Base-by-base conservation (phyloP, 1,140 invertebrate genomes). In the Drosophila bifasciata region DNA sequence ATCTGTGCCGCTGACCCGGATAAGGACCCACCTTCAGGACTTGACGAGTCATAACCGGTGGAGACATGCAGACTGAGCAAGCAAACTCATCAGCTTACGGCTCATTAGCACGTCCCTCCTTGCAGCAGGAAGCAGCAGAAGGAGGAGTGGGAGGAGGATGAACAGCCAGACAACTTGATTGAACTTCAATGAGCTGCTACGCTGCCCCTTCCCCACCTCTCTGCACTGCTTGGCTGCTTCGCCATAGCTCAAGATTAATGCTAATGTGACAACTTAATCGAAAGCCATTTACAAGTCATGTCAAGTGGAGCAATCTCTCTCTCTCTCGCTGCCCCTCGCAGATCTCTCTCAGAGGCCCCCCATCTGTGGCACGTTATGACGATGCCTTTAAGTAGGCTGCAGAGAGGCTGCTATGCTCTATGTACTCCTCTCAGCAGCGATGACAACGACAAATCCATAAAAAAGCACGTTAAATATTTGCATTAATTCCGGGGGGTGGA, bases 261-360 rank as follows among this genome's bases (percentile, higher is more conserved):
- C 83, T 88, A 88, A 88, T 88, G 83, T 88, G 83, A 88, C 83
- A 88, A 88, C 83, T 88, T 88, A 88, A 88, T 88, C 83, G 83
- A 88, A 88, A 88, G 83, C 79, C 79, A 88, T 88, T 88, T 88
- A 88, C 80, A 83, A 88, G 83, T 88, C 78, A 88, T 89, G 83
- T 83, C 75, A 84, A 88, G 81, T 81, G 73, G 81, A 46, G 44
- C 52, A 23, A 45, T 25, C 43, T 50, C 41, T 46, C 16, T 43
- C 56, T 39, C 41, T 19, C 39, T 62, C 58, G 52, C 45, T 43
- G 63, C 43, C 41, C 23, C 39, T 62, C 58, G 52, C 45, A 49
- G 15, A 52, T 46, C 50, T 21, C 50, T 21, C 21, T 13, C 62
- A 43, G 15, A 36, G 25, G 46, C 36, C 21, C 44, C 28, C 36